Base-by-base conservation (phyloP, 2,113 vertebrate genomes). In the Picathartes gymnocephalus region DNA sequence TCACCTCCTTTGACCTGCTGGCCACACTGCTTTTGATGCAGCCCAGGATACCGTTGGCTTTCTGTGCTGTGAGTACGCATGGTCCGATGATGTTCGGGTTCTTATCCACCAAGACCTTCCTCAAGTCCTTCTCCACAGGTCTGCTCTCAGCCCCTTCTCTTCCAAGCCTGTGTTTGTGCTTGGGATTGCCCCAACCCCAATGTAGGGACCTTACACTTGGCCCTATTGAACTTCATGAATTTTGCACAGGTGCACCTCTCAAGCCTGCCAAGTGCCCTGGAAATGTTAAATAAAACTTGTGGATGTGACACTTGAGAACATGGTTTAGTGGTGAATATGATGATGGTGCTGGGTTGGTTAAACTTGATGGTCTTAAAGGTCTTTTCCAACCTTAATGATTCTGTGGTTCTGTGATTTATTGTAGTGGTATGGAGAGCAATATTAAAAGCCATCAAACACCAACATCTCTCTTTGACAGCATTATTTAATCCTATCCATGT, bases 401-500 rank as follows among this genome's bases (percentile, higher is more conserved):
- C 33, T 28, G 9, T 47, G 10, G 35, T 60, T 61, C 35, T 50
- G 30, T 51, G 45, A n/a, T 96, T 96, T 97, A 92, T 96, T 97
- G 73, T 86, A 95, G 94, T 92, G 51, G 45, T 96, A 89, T 74
- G 60, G 77, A 58, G 70, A 92, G 70, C 83, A 95, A 65, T 96
- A 97, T 97, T 96, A 95, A 97, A 97, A 97, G 58, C 89, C 74
- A 89, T 95, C 88, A 97, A 95, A 96, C 87, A 96, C 39, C 86
- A 94, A 45, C 48, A 92, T 92, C 90, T 93, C 81, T 92, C 39
- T 97, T 82, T 97, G 92, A 96, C 65, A 92, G 51, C 45, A 85
- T 88, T 85, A 72, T 96, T 98, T 98, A 96, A 93, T 96, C 73
- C 81, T 92, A 71, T 85, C 91, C 72, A 37, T 80, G 51, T 86